phyloP scores from a whole-genome alignment of 2,113 vertebrate species.

The Nothoprocta perdicaria region DNA sequence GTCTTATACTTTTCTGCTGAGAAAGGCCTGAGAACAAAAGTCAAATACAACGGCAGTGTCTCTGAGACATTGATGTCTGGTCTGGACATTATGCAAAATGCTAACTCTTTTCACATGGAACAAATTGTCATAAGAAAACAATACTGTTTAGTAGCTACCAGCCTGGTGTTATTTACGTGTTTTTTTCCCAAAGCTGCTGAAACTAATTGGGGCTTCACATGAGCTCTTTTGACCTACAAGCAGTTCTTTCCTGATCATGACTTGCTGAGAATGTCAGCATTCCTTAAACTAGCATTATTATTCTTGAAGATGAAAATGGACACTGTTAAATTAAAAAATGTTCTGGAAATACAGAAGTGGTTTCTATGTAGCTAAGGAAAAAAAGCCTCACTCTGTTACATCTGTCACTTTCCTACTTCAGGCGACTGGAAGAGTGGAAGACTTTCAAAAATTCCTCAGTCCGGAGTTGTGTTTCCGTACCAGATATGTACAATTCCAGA shows the following conservation, averaged over 20 bases:
- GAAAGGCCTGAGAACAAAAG: not conserved
- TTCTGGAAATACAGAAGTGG: not conserved
- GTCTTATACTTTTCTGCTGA: not conserved
- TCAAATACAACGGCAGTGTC: not conserved
- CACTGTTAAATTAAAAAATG: not conserved
- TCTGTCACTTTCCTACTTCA: not conserved
- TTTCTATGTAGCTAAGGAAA: not conserved
- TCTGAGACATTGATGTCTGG: not conserved
- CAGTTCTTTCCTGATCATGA: not conserved
- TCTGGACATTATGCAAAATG: not conserved
- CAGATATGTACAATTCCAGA: not conserved
- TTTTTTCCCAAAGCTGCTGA: not conserved
- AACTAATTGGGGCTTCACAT: not conserved
- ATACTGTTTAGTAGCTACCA: not conserved
- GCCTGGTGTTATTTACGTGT: not conserved
- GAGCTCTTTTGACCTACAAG: not conserved
- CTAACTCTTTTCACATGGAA: not conserved
- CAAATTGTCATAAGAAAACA: not conserved
- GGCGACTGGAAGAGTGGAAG: not conserved
- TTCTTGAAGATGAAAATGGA: not conserved
- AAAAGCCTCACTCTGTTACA: not conserved
- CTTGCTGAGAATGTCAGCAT: not conserved
- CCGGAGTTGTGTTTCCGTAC: not conserved
- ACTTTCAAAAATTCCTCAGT: not conserved
- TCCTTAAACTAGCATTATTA: constrained; percentile 1